phyloP scores from a whole-genome alignment of 1,140 invertebrate species.

The Hycleus cichorii region DNA sequence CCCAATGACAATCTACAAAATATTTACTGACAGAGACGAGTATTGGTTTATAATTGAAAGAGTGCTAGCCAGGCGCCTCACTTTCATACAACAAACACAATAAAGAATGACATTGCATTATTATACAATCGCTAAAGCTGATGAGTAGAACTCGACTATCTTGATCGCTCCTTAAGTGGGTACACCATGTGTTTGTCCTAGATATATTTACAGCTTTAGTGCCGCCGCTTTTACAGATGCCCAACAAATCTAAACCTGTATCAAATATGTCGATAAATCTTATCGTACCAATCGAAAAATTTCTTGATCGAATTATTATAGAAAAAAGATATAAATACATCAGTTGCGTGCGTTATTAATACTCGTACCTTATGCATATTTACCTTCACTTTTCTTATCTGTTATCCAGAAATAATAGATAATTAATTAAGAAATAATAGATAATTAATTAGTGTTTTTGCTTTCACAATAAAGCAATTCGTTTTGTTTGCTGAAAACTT shows the following conservation, averaged over 20 bases:
- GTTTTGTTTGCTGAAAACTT: too few relatives aligned
- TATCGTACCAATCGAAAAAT: too few relatives aligned
- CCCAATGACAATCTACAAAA: slow-evolving; percentile 14
- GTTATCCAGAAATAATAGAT: too few relatives aligned
- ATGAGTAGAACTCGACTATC: slow-evolving; percentile 28
- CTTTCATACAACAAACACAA: slow-evolving; percentile 25
- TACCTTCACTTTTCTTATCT: too few relatives aligned
- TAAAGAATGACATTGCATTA: slow-evolving; percentile 31
- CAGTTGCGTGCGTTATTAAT: too few relatives aligned
- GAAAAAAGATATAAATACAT: too few relatives aligned
- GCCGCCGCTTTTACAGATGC: slow-evolving; percentile 9
- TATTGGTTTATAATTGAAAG: slow-evolving; percentile 16
- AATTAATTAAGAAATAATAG: too few relatives aligned
- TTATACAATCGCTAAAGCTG: slow-evolving; percentile 28
- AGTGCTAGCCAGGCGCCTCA: slow-evolving; percentile 20
- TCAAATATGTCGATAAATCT: too few relatives aligned
- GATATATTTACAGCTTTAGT: slow-evolving; percentile 23
- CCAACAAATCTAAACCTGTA: too few relatives aligned
- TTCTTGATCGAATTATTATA: too few relatives aligned
- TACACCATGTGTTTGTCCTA: slow-evolving; percentile 28
- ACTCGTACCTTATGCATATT: too few relatives aligned
- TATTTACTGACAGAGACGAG: slow-evolving; percentile 16
- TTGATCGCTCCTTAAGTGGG: slow-evolving; percentile 33
- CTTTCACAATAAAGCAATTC: not conserved
- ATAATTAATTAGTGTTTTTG: not conserved